Base-by-base conservation (phyloP, 2,797 vertebrate genomes). In the Lindbergichthys nudifrons region DNA sequence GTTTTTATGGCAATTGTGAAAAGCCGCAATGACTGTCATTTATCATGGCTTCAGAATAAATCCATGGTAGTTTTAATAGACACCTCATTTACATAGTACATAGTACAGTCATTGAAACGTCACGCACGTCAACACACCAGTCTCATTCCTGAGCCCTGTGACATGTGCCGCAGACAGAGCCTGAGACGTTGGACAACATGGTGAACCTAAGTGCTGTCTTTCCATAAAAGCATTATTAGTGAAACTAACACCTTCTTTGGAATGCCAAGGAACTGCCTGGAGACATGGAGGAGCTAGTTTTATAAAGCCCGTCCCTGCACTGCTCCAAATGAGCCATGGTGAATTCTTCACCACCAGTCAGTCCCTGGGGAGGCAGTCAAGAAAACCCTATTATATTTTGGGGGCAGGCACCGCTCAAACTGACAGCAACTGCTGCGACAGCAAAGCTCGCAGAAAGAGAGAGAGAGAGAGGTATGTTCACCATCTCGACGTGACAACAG, bases 331-430 rank as follows among this genome's bases (percentile, higher is more conserved):
- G 92, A 94, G 92, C 89, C 87, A 75, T 78, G 82, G 80, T 92
- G 92, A 93, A 94, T 94, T 94, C 93, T 92, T 90, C 90, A 81
- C 90, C 68, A 85, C 92, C 91, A 92, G 89, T 90, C 93, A 86
- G 59, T 93, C 93, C 92, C 91, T 77, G 87, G 92, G 91, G 90
- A 92, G 85, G 83, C 86, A 92, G 85, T 91, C 84, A 87, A 92
- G 92, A 93, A 93, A 94, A 93, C 91, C 92, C 90, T 90, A 94
- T 95, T 95, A 94, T 93, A 94, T 93, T 92, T 92, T 92, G 88
- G 92, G 92, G 92, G 91, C 92, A 91, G 89, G 92, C 90, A 90
- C 83, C 75, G 76, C 89, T 94, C 93, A 93, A 93, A 93, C 88
- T 94, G 94, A 94, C 94, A 94, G 93, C 84, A 88, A 90, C 87